Evolutionary conservation across 1,140 invertebrate species (phyloP), one percentile per base, ranked within the genome.

Genomic region (Delia radicum): DNA sequence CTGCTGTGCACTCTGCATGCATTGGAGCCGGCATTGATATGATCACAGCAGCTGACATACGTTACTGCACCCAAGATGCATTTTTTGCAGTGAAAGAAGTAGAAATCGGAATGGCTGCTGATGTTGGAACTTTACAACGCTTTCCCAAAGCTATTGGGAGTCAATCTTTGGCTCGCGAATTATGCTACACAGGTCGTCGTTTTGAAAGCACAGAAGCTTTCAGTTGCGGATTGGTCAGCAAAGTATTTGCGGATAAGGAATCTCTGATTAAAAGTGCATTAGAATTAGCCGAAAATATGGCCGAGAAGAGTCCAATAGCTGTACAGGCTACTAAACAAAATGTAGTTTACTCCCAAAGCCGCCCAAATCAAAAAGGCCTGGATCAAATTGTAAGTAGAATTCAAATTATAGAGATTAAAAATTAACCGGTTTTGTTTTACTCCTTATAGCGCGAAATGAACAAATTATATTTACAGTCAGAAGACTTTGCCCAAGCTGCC

Each of bases 11-110:
- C 88, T 91, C 89, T 79, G 94, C 92, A 0, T 99, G 97, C 85
- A 90, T 99, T 74, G 98, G 98, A 0, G 97, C 91, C 13, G 98
- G 94, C 7, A 90, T 98, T 7, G 93, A 97, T 86, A 87, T 99
- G 76, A 92, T 97, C 46, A 92, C 92, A 42, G 92, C 94, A 21
- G 91, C 94, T 75, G 98, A 99, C 88, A 95, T 99, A 79, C 90
- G 98, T 76, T 98, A 96, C 84, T 96, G 94, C 84, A 92, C 95
- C 0, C 87, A 91, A 78, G 96, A 99, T 88, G 93, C 97, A 6
- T 97, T 92, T 89, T 99, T 99, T 85, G 92, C 94, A 88, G 91
- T 98, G 7, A 97, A 96, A 87, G 95, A 98, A 89, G 93, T 93
- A 2, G 90, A 91, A 74, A 87, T 94, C 26, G 97, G 96, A 2